Base-by-base conservation (phyloP, 2,888 invertebrate genomes). In the Macrostomum cliftonense region DNA sequence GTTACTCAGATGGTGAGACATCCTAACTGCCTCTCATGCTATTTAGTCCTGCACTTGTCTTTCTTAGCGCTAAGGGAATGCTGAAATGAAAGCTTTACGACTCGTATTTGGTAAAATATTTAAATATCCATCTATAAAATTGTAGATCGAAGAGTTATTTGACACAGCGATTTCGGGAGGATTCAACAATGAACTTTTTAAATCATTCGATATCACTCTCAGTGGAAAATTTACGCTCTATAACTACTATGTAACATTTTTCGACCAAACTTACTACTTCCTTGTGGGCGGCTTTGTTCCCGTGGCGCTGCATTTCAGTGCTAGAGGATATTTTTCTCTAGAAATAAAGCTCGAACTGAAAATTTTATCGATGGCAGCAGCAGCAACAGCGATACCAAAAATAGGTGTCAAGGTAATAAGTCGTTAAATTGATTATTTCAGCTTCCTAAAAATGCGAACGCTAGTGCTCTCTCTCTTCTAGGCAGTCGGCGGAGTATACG, bases 171-270 rank as follows among this genome's bases (percentile, higher is more conserved):
- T 28, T 7, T 14, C 37, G 12, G 45, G 45, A 19, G 13, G 17
- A n/a, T 45, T 45, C 12, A 17, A 28, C 20, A 36, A 20, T 1
- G 52, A 54, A 12, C 48, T 50, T 37, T 61, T 61, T 42, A 56
- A 57, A 36, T 57, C 59, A 9, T 53, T 59, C 49, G 60, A 61
- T 43, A 39, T 61, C 19, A 53, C 55, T n/a, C 43, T 61, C 1
- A 52, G 43, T 13, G 60, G 60, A 14, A 50, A 53, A 36, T 61
- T 58, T 45, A 51, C 50, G 17, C 54, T 57, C 14, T 59, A 59
- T 0, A 42, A 53, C 39, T 47, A 51, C 20, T 47, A 49, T 19
- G 45, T 54, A 2, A 48, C 39, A n/a, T 55, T 61, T n/a, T 59
- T 59, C 43, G 21, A 42, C 1, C 52, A 50, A 37, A n/a, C 21